These are phyloP conservation scores for Caerostris darwini DNA, from an alignment of 1,140 invertebrate genomes.

Conservation along the genomic window DNA sequence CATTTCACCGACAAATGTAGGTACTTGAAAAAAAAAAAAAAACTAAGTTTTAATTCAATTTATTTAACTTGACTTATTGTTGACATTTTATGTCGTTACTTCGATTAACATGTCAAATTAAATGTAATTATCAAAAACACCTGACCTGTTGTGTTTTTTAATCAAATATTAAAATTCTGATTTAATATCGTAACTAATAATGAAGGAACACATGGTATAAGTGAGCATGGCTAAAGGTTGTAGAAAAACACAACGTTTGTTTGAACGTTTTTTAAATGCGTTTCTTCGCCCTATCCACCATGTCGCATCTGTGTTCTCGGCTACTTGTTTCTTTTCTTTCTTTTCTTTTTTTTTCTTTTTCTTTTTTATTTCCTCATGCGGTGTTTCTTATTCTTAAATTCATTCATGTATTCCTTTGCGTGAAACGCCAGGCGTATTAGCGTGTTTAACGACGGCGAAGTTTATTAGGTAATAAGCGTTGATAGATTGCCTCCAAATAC, in stretches of 20 bases:
- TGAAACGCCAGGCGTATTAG: constrained; percentile 13
- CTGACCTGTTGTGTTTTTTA: too few species aligned
- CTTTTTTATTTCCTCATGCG: background rate
- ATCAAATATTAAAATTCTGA: too few species aligned
- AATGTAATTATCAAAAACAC: too few species aligned
- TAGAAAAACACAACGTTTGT: constrained; percentile 29
- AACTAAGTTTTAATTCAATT: too few species aligned
- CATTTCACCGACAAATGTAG: too few species aligned
- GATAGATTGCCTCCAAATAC: background rate
- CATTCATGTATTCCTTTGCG: constrained; percentile 54
- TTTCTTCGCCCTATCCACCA: background rate
- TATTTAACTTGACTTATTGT: too few species aligned
- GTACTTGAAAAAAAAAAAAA: too few species aligned
- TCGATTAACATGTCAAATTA: too few species aligned
- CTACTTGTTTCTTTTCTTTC: too few species aligned
- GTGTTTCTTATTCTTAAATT: constrained; percentile 37
- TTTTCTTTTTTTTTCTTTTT: background rate
- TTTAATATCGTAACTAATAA: background rate
- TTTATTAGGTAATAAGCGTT: constrained; percentile 56
- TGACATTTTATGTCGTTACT: too few species aligned
- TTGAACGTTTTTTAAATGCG: constrained; percentile 24
- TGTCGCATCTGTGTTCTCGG: background rate
- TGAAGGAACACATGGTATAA: constrained; percentile 32
- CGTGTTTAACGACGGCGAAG: constrained; percentile 10
- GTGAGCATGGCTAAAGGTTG: constrained; percentile 39